Conservation (phyloP, 2,888 invertebrate species). For the Dicyrtoma fusca region DNA sequence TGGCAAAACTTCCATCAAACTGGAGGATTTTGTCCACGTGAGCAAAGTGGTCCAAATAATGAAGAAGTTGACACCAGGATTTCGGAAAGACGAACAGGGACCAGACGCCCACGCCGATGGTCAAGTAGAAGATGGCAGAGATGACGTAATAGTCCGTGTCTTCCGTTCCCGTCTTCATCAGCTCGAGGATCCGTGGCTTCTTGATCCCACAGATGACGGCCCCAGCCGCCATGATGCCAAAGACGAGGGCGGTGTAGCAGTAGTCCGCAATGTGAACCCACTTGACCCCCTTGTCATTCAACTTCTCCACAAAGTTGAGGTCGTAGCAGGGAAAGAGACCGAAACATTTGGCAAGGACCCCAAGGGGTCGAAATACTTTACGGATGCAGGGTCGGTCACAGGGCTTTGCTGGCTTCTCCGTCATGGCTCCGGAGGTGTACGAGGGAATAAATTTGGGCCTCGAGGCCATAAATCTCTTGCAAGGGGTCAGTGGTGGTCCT, state of each 20-base stretch:
- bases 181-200: slow-evolving; percentile 30
- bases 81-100: slow-evolving; percentile 52
- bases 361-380: slow-evolving; percentile 47
- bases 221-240: slow-evolving; percentile 42
- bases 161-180: slow-evolving; percentile 16
- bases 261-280: slow-evolving; percentile 48
- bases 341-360: slow-evolving; percentile 47
- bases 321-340: slow-evolving; percentile 53
- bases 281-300: slow-evolving; percentile 22
- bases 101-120: slow-evolving; percentile 44
- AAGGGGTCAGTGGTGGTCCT: no score
- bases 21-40: slow-evolving; percentile 49
- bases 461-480: no score
- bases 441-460: no score
- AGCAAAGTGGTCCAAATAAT: slow-evolving; percentile 45
- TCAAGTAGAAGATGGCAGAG: slow-evolving; percentile 40
- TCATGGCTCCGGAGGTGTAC: no score
- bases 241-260: slow-evolving; percentile 45
- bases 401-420: neutral
- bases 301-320: slow-evolving; percentile 41
- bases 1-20: slow-evolving; percentile 44
- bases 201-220: slow-evolving; percentile 38
- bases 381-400: slow-evolving; percentile 37
- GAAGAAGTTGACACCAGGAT: slow-evolving; percentile 36
- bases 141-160: slow-evolving; percentile 47